A percentile compares a stretch with the other conserved stretches of the same genome.
Conservation (phyloP, 2,113 vertebrate genomes). For the Solea senegalensis region DNA sequence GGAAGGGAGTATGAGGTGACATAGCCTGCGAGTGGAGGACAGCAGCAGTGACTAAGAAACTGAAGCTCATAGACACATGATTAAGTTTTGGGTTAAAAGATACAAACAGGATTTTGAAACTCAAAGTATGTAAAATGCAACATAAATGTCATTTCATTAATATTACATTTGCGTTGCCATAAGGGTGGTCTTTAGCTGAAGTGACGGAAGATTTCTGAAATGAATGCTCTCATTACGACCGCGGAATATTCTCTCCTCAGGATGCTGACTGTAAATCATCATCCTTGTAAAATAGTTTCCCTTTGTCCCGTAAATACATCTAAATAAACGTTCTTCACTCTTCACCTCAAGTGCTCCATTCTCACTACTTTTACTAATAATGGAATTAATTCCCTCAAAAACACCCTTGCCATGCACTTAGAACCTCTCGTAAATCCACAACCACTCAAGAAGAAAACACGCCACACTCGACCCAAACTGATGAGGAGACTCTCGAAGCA, state of each 20-base stretch:
- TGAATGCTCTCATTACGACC: too few species aligned
- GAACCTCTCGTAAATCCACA: constrained; percentile 20
- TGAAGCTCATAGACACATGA: background rate
- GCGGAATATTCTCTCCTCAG: constrained; percentile 5
- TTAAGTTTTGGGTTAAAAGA: background rate
- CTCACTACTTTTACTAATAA: constrained; percentile 5
- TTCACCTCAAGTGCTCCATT: constrained; percentile 1
- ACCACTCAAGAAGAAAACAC: constrained; percentile 28
- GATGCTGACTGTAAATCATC: constrained; percentile 53
- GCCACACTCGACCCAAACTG: constrained; percentile 1
- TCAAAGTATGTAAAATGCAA: background rate
- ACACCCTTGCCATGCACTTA: constrained; percentile 5
- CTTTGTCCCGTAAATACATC: constrained; percentile 43
- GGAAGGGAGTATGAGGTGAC: constrained; percentile 53
- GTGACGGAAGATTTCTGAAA: too few species aligned
- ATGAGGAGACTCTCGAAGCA: constrained; percentile 37
- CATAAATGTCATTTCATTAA: background rate
- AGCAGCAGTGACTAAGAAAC: constrained; percentile 8
- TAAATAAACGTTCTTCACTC: constrained; percentile 3
- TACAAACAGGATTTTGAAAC: constrained; percentile 1
- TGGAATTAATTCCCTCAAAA: constrained; percentile 5
- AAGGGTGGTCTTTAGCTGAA: too few species aligned
- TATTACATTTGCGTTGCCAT: background rate
- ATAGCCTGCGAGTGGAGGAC: constrained; percentile 24
- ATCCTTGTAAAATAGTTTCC: constrained; percentile 24